A percentile compares a stretch with the other conserved stretches of the same genome.
These are phyloP conservation scores for Seira sanloemensis DNA, from an alignment of 2,888 invertebrate genomes.

Conservation along the genomic window DNA sequence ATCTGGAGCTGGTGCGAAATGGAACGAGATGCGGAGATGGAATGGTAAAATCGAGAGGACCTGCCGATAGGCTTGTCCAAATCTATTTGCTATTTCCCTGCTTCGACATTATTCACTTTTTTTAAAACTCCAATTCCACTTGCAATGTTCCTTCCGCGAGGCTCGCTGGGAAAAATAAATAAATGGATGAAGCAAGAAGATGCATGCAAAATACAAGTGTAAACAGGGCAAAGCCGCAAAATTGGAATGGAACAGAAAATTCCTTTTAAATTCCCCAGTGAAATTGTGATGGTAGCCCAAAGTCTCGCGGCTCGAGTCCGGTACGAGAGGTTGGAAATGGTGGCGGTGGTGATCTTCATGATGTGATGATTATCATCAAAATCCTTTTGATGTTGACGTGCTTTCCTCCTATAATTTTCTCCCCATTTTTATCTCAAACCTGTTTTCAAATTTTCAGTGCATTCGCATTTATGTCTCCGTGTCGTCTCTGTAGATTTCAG, in stretches of 20 bases:
- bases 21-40: slow-evolving; percentile 96
- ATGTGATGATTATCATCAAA: slow-evolving; percentile 49
- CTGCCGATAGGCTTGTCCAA: not conserved
- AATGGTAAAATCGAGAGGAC: slow-evolving; percentile 78
- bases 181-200: not conserved
- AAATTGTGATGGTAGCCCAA: too few relatives aligned
- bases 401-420: slow-evolving; percentile 27
- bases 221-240: slow-evolving; percentile 28
- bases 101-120: too few relatives aligned
- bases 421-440: not conserved
- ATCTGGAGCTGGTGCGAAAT: slow-evolving; percentile 91
- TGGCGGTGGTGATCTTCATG: slow-evolving; percentile 28
- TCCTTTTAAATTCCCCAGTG: slow-evolving; percentile 56
- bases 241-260: slow-evolving; percentile 52
- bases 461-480: too few relatives aligned
- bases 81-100: too few relatives aligned
- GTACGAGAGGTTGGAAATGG: too few relatives aligned
- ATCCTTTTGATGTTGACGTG: slow-evolving; percentile 48
- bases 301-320: too few relatives aligned
- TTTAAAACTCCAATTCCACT: not conserved
- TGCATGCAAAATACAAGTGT: not conserved
- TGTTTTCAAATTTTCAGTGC: slow-evolving; percentile 1
- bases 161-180: not conserved
- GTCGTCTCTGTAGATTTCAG: not conserved
- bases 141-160: not conserved